These are phyloP conservation scores for Indicator indicator DNA, from an alignment of 2,113 vertebrate species.

Conservation along the genomic window DNA sequence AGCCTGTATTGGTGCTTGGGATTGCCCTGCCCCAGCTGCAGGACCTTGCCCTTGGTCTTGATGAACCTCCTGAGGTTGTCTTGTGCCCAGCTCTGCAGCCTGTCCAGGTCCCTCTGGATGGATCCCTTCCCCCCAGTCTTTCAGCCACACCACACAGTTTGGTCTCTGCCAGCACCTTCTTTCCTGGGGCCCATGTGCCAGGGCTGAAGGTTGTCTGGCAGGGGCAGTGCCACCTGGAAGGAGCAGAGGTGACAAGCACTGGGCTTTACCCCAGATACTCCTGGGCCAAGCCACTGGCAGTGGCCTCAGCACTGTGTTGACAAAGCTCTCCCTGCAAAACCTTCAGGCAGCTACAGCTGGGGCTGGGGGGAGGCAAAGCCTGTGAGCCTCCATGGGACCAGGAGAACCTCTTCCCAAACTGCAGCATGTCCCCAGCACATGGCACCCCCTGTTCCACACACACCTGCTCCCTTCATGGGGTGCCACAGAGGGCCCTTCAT, in stretches of 20 bases:
- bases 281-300: neutral
- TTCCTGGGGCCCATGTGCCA: neutral
- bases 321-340: neutral
- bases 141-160: too few species aligned
- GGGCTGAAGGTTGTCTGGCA: neutral
- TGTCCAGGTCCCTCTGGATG: too few species aligned
- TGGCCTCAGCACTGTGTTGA: neutral
- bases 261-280: neutral
- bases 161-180: neutral
- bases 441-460: accelerated
- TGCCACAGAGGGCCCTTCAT: neutral
- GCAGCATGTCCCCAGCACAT: accelerated
- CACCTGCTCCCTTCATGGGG: neutral
- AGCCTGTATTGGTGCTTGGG: too few species aligned
- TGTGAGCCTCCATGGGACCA: accelerated
- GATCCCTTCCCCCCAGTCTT: too few species aligned
- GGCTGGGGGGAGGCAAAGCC: neutral
- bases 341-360: neutral
- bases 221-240: neutral
- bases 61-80: too few species aligned
- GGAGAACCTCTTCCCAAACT: neutral
- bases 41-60: too few species aligned
- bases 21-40: too few species aligned
- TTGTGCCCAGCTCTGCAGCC: too few species aligned
- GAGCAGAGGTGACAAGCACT: neutral